Conservation (phyloP, 2,888 invertebrate species). For the Mamestra brassicae region DNA sequence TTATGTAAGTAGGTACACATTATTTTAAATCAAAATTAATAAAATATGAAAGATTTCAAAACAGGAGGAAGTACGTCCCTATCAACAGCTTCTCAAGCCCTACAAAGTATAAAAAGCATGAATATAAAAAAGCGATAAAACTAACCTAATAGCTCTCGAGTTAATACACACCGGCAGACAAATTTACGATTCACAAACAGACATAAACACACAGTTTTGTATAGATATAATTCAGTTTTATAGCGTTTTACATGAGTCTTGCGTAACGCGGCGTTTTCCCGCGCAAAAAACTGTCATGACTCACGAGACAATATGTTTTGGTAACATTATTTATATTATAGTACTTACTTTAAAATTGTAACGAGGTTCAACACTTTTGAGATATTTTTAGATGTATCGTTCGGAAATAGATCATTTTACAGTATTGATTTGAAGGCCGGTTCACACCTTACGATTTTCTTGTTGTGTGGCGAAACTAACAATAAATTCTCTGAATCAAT, state of each 20-base stretch:
- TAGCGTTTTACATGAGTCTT: slow-evolving; percentile 54
- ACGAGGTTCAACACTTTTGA: slow-evolving; percentile 15
- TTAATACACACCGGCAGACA: slow-evolving; percentile 64
- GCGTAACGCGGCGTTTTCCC: slow-evolving; percentile 52
- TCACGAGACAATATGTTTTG: slow-evolving; percentile 50
- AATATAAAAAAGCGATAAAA: slow-evolving; percentile 67
- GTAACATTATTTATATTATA: slow-evolving; percentile 46
- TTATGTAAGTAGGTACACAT: not conserved
- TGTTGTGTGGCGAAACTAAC: not conserved
- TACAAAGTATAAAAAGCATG: slow-evolving; percentile 61
- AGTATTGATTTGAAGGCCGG: not conserved
- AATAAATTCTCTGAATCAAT: no score
- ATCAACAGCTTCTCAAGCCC: slow-evolving; percentile 16
- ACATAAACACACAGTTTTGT: slow-evolving; percentile 67
- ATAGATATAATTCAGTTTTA: slow-evolving; percentile 67
- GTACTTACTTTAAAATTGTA: slow-evolving; percentile 45
- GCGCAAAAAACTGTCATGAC: slow-evolving; percentile 36
- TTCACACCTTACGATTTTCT: slow-evolving; percentile 17
- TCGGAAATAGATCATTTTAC: slow-evolving; percentile 5
- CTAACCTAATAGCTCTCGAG: slow-evolving; percentile 64
- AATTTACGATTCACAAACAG: slow-evolving; percentile 68
- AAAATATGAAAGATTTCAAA: slow-evolving; percentile 4
- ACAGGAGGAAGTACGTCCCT: slow-evolving; percentile 7
- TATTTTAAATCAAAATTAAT: not conserved
- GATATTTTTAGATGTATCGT: slow-evolving; percentile 31